These are phyloP conservation scores for Takifugu bimaculatus DNA, from an alignment of 2,113 vertebrate species.

Conservation along the genomic window DNA sequence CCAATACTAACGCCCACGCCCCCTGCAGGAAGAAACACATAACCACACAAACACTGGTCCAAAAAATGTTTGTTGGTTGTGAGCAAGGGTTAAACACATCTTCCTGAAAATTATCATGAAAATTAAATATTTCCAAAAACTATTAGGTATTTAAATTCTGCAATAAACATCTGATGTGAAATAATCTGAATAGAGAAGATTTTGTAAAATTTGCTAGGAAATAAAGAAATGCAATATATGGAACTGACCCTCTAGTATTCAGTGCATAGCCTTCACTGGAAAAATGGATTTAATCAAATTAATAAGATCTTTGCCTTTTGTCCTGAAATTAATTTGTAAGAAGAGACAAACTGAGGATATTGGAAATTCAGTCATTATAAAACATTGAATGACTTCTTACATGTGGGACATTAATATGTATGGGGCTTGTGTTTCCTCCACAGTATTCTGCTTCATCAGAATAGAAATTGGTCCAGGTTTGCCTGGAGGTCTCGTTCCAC, in stretches of 20 bases:
- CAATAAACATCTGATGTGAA: too few species aligned
- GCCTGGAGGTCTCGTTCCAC: conserved; percentile 34
- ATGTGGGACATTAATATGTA: conserved; percentile 59
- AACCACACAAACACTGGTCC: too few species aligned
- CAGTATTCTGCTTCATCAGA: conserved; percentile 48
- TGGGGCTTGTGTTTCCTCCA: conserved; percentile 38
- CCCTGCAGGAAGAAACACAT: too few species aligned
- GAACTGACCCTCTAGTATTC: conserved; percentile 11
- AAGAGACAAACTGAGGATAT: conserved; percentile 43
- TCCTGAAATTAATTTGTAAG: conserved; percentile 46
- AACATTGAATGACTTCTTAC: conserved; percentile 57
- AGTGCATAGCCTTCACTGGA: conserved; percentile 14
- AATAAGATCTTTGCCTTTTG: conserved; percentile 50
- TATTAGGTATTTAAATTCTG: too few species aligned
- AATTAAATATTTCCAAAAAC: too few species aligned
- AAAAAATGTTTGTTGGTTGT: too few species aligned
- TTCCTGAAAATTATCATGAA: too few species aligned
- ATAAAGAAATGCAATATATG: background rate
- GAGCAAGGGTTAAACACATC: too few species aligned
- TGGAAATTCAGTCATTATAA: conserved; percentile 51
- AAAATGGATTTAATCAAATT: conserved; percentile 37
- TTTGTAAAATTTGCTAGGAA: too few species aligned
- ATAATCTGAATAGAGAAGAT: too few species aligned
- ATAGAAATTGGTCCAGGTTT: conserved; percentile 62
- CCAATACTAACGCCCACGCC: too few species aligned